Base-by-base conservation (phyloP, 2,113 vertebrate species). In the Ictidomys tridecemlineatus region DNA sequence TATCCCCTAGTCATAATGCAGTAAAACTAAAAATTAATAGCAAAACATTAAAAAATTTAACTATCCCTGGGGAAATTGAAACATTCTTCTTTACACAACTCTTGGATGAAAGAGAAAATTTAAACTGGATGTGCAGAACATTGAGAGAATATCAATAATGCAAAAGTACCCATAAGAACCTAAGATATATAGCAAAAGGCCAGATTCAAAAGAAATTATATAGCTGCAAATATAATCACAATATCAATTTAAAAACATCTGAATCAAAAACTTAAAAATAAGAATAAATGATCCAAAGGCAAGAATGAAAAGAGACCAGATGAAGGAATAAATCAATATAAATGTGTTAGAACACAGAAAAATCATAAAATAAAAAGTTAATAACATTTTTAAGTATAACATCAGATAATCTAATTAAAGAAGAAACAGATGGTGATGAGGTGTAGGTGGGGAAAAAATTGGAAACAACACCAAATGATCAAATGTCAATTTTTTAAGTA, bases 361-460 rank as follows among this genome's bases (percentile, higher is more conserved):
- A 69, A 34, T 88, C 58, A 28, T 85, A 67, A n/a, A 83, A 32
- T 85, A 63, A 91, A 88, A 87, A 83, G 28, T 91, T 86, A 89
- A 72, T 14, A 34, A 24, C 39, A 39, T 0, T 34, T 92, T 95
- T 77, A 78, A 30, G 26, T 11, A 88, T 20, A 67, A 24, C 8
- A 93, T 63, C 30, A 86, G 8, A 16, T 83, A 73, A 86, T 69
- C 8, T 86, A 95, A 74, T 90, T 86, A 94, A 97, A 18, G 20
- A 72, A 85, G 83, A 78, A 95, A 67, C 69, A 94, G 61, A 89
- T 96, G 61, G 79, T 45, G 34, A 42, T 86, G 18, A 37, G 12
- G 22, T 51, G 42, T 24, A 26, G 13, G 9, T 45, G n/a, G 11
- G 37, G 72, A 61, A 74, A 74, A 34, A 70, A 42, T 5, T 69